Percentiles rank a stretch among this genome's conserved stretches.
These are phyloP conservation scores for Trachops cirrhosus DNA, from an alignment of 2,797 vertebrate species.

Conservation along the genomic window DNA sequence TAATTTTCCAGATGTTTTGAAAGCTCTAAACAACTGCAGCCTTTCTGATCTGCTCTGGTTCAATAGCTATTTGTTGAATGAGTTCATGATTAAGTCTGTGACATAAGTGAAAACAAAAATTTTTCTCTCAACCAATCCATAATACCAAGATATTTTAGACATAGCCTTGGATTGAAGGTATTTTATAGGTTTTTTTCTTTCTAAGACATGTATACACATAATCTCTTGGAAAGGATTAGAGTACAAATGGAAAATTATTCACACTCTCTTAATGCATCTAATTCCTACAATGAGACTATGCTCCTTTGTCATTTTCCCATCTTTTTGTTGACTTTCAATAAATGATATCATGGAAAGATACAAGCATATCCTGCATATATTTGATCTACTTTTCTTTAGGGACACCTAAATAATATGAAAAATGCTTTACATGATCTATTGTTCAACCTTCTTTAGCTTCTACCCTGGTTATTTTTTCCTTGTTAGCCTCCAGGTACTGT, in stretches of 20 bases:
- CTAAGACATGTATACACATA: neutral
- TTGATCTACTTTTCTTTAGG: neutral
- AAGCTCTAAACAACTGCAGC: conserved; percentile 51
- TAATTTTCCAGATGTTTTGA: conserved; percentile 72
- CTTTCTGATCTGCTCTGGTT: conserved; percentile 40
- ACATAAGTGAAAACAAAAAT: conserved; percentile 54
- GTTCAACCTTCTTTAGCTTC: neutral
- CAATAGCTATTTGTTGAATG: neutral
- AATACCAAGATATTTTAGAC: conserved; percentile 47
- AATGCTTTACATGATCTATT: neutral
- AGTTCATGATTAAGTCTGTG: neutral
- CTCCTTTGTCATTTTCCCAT: neutral
- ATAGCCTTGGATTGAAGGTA: neutral
- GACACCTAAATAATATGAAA: neutral
- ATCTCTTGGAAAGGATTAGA: neutral
- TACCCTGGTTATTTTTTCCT: neutral
- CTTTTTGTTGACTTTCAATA: neutral
- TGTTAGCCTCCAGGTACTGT: neutral
- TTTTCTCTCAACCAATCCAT: conserved; percentile 35
- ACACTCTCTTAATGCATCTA: neutral
- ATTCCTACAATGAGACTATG: neutral
- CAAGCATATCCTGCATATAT: neutral
- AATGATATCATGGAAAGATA: neutral
- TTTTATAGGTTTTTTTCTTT: neutral
- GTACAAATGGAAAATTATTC: neutral